Evolutionary conservation across 2,797 vertebrate genomes (phyloP).

Genomic region (Selene dorsalis): DNA sequence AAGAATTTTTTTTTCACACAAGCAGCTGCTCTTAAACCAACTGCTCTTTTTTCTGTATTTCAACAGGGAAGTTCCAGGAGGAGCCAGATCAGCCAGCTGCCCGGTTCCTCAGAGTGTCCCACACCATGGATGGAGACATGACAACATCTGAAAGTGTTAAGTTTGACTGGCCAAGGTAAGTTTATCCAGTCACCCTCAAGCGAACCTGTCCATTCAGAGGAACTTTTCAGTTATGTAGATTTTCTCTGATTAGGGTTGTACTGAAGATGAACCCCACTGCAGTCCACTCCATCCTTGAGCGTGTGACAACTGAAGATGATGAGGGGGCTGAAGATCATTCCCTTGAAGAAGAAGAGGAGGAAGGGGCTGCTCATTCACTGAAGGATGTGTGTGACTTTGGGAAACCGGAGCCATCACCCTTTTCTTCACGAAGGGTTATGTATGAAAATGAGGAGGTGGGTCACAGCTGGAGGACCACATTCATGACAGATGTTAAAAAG

Average conservation of each 20-base stretch:
- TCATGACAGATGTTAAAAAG: background rate
- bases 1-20: background rate
- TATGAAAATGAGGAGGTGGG: slow-evolving; percentile 98
- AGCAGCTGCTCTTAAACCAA: background rate
- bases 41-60: slow-evolving; percentile 9
- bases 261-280: slow-evolving; percentile 95
- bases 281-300: slow-evolving; percentile 96
- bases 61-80: slow-evolving; percentile 92
- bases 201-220: background rate
- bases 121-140: slow-evolving; percentile 92
- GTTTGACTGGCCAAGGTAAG: slow-evolving; percentile 97
- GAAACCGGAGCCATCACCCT: slow-evolving; percentile 95
- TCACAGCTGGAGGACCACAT: background rate
- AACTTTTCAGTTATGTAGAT: background rate
- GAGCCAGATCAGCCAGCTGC: slow-evolving; percentile 82
- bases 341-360: slow-evolving; percentile 94
- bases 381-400: slow-evolving; percentile 98
- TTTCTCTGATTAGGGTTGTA: slow-evolving; percentile 86
- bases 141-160: slow-evolving; percentile 90
- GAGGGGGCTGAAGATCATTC: slow-evolving; percentile 90
- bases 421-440: slow-evolving; percentile 98
- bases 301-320: slow-evolving; percentile 91
- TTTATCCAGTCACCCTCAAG: background rate
- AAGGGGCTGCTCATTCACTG: slow-evolving; percentile 95
- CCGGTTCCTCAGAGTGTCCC: slow-evolving; percentile 91